These are phyloP conservation scores for Lasioglossum vierecki DNA, from an alignment of 2,888 invertebrate species.

Conservation along the genomic window DNA sequence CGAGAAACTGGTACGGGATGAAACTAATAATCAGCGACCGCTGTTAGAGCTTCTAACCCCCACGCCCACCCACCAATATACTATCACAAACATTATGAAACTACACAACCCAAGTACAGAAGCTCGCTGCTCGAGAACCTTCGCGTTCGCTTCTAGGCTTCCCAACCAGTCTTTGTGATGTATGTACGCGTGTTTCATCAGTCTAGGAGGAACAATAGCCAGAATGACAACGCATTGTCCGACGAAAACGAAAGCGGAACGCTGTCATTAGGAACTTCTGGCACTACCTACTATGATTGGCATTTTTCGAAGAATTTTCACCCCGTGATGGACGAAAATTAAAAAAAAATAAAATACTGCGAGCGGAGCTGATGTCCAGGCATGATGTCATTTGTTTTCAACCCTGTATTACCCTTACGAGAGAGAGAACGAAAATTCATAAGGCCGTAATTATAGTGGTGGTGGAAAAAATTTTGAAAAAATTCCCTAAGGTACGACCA, in stretches of 20 bases:
- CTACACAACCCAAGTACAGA: neutral
- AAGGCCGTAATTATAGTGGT: neutral
- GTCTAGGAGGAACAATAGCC: conserved; percentile 38
- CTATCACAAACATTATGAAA: neutral
- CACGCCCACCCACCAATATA: neutral
- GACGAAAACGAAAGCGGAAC: conserved; percentile 25
- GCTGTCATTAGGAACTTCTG: conserved; percentile 17
- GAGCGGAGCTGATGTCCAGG: neutral
- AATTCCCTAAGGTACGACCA: neutral
- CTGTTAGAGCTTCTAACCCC: neutral
- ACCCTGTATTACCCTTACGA: neutral
- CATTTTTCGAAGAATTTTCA: neutral
- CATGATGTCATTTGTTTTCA: neutral
- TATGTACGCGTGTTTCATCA: conserved; percentile 29
- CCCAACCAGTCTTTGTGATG: neutral
- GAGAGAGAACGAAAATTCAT: no score
- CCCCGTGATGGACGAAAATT: neutral
- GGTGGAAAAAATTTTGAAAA: neutral
- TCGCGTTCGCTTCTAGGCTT: conserved; percentile 21
- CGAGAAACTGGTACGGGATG: conserved; percentile 3
- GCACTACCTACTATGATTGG: conserved; percentile 21
- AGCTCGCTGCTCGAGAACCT: conserved; percentile 25
- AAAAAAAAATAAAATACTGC: neutral
- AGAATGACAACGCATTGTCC: conserved; percentile 45
- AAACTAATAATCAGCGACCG: conserved; percentile 15